Evolutionary conservation across 2,113 vertebrate species (phyloP).

Genomic region (Upupa epops): DNA sequence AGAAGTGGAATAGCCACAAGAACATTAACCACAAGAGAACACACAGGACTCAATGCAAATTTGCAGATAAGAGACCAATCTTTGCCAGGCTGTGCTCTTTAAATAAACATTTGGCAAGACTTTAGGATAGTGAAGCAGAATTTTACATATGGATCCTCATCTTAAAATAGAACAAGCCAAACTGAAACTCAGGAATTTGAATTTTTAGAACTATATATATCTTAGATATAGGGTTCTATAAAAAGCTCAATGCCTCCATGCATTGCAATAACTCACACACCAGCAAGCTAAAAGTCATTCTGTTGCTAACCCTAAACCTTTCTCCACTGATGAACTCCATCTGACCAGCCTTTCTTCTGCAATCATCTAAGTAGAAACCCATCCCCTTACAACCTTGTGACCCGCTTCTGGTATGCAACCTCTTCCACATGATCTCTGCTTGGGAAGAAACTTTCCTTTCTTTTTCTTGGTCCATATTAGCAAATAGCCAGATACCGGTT

Average conservation of each 20-base stretch:
- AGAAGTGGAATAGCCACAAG: background rate
- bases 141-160: background rate
- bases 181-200: background rate
- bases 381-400: background rate
- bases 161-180: conserved; percentile 18
- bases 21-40: background rate
- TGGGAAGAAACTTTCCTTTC: background rate
- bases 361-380: background rate
- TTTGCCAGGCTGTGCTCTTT: background rate
- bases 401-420: background rate
- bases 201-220: conserved; percentile 6
- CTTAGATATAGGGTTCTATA: background rate
- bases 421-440: background rate
- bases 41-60: background rate
- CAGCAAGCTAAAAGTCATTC: background rate
- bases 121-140: background rate
- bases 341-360: background rate
- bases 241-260: background rate
- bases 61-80: background rate
- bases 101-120: conserved; percentile 19
- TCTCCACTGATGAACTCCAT: background rate
- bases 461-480: background rate
- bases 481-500: background rate
- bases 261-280: background rate
- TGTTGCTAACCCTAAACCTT: background rate